phyloP scores from a whole-genome alignment of 2,113 vertebrate genomes.

The Apodemus speciosus region DNA sequence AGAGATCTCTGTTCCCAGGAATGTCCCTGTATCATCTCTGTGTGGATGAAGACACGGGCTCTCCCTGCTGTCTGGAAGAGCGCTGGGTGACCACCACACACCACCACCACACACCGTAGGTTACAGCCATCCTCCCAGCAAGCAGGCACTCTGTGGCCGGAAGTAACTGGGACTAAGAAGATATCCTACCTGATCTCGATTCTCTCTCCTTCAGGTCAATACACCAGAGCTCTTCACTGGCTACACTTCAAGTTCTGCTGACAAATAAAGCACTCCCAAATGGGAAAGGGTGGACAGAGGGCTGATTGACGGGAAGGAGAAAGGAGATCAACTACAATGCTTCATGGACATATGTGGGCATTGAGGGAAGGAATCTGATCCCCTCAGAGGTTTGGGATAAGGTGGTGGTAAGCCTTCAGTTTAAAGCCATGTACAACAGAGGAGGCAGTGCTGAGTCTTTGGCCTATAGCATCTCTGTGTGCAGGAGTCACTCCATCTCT shows the following conservation, averaged over 20 bases:
- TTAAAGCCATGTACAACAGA: neutral
- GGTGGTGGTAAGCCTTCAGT: neutral
- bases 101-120: too few relatives aligned
- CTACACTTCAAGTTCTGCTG: neutral
- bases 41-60: neutral
- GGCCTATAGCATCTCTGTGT: neutral
- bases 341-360: neutral
- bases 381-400: neutral
- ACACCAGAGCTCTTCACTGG: neutral
- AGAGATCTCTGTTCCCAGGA: neutral
- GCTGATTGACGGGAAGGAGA: neutral
- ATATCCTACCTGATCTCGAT: too few relatives aligned
- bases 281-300: neutral
- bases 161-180: neutral
- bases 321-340: neutral
- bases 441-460: neutral
- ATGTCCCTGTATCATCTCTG: neutral
- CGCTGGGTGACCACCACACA: neutral
- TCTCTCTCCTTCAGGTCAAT: neutral
- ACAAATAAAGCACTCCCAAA: too few relatives aligned
- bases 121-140: too few relatives aligned
- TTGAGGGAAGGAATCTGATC: too few relatives aligned
- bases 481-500: neutral
- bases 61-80: too few relatives aligned
- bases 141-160: accelerated